Evolutionary conservation across 2,113 vertebrate species (phyloP).

Genomic region (Capricornis sumatraensis): DNA sequence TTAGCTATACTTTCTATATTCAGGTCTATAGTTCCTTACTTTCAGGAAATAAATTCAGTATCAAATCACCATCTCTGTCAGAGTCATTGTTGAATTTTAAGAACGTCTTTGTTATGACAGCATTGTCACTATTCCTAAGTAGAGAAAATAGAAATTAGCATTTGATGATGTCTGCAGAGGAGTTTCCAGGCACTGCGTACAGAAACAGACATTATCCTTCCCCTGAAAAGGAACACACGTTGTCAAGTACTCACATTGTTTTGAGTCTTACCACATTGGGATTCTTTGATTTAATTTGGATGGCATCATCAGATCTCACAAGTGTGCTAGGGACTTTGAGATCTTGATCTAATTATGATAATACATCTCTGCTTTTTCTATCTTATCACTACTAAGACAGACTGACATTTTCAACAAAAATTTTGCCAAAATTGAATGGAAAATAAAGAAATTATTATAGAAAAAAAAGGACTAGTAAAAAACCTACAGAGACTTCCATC

Average conservation of each 20-base stretch:
- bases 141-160: conserved; percentile 7
- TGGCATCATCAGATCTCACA: neutral
- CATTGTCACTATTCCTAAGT: neutral
- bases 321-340: neutral
- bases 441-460: neutral
- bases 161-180: neutral
- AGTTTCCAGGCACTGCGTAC: neutral
- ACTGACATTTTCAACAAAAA: neutral
- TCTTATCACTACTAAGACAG: neutral
- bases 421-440: neutral
- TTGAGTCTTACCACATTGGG: neutral
- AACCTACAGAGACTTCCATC: neutral
- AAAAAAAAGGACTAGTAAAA: neutral
- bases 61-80: neutral
- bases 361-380: neutral
- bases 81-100: conserved; percentile 33
- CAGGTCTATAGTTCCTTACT: neutral
- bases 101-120: neutral
- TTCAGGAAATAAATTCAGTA: neutral
- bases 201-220: neutral
- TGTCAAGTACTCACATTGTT: neutral
- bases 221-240: neutral
- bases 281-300: conserved; percentile 8
- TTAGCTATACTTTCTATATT: neutral
- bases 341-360: neutral